phyloP scores from a whole-genome alignment of 2,797 vertebrate species.

The Salarias fasciatus region DNA sequence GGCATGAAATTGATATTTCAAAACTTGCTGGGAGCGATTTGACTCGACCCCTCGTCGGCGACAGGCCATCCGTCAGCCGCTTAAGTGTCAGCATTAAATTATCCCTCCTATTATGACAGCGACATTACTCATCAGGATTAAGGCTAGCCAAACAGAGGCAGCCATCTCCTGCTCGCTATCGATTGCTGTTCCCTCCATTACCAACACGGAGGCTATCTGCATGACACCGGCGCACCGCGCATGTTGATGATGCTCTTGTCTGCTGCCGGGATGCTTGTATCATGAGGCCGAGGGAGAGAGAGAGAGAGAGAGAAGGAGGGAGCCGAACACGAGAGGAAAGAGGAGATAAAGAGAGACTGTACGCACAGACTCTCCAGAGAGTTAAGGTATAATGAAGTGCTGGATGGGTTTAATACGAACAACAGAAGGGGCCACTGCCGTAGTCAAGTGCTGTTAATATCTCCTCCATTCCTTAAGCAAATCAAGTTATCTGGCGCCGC shows the following conservation, averaged over 20 bases:
- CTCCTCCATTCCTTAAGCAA: slow-evolving; percentile 82
- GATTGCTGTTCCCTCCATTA: slow-evolving; percentile 87
- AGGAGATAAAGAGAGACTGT: slow-evolving; percentile 85
- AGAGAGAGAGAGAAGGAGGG: slow-evolving; percentile 53
- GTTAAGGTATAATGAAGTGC: slow-evolving; percentile 84
- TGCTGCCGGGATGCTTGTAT: slow-evolving; percentile 69
- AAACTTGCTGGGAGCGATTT: slow-evolving; percentile 84
- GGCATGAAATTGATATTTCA: slow-evolving; percentile 88
- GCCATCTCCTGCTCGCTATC: slow-evolving; percentile 86
- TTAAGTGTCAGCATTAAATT: slow-evolving; percentile 96
- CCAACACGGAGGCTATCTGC: slow-evolving; percentile 87
- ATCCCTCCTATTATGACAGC: slow-evolving; percentile 96
- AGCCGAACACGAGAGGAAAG: slow-evolving; percentile 65
- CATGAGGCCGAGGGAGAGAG: slow-evolving; percentile 41
- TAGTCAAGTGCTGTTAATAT: slow-evolving; percentile 83
- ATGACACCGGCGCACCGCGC: slow-evolving; percentile 87
- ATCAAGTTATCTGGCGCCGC: slow-evolving; percentile 82
- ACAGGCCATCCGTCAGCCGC: slow-evolving; percentile 92
- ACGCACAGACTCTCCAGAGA: slow-evolving; percentile 81
- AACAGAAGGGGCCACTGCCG: slow-evolving; percentile 77
- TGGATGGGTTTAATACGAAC: slow-evolving; percentile 83
- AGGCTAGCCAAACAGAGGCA: slow-evolving; percentile 80
- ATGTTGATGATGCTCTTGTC: slow-evolving; percentile 88
- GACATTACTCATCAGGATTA: slow-evolving; percentile 95
- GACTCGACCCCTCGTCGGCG: slow-evolving; percentile 74